phyloP scores from a whole-genome alignment of 2,888 invertebrate genomes.

The Amphipyra tragopoginis region DNA sequence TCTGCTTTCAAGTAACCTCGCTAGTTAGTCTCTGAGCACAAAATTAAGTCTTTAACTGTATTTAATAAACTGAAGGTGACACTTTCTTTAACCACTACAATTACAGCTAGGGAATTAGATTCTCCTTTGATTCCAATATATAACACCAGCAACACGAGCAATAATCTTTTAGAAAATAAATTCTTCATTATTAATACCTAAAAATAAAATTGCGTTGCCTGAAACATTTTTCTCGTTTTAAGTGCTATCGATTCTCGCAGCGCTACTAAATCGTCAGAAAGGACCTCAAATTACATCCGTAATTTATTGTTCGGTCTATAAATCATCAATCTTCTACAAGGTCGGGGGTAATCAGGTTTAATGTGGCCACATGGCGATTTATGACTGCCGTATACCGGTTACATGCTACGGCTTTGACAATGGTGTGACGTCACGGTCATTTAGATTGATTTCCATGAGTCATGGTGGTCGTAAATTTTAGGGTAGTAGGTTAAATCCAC shows the following conservation, averaged over 20 bases:
- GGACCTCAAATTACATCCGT: constrained; percentile 56
- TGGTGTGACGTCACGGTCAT: constrained; percentile 46
- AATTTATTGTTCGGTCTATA: constrained; percentile 65
- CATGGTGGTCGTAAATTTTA: constrained; percentile 16
- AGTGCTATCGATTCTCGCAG: constrained; percentile 60
- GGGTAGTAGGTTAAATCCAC: neutral
- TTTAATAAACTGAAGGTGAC: constrained; percentile 19
- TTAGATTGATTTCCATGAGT: constrained; percentile 46
- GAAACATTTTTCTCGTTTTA: constrained; percentile 53
- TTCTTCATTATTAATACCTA: constrained; percentile 38
- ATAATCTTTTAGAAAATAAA: constrained; percentile 18
- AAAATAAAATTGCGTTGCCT: constrained; percentile 32
- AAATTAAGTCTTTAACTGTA: constrained; percentile 3
- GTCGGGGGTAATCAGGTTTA: constrained; percentile 68
- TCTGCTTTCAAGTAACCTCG: neutral
- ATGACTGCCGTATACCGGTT: constrained; percentile 56
- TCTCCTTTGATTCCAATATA: constrained; percentile 22
- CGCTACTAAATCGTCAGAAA: constrained; percentile 59
- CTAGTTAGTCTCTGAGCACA: neutral
- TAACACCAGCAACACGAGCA: constrained; percentile 18
- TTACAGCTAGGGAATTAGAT: neutral
- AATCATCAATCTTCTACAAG: constrained; percentile 72
- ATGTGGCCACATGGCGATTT: constrained; percentile 67
- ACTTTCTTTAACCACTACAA: constrained; percentile 28
- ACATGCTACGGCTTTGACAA: constrained; percentile 54